phyloP scores from a whole-genome alignment of 2,113 vertebrate genomes.

The Entelurus aequoreus region DNA sequence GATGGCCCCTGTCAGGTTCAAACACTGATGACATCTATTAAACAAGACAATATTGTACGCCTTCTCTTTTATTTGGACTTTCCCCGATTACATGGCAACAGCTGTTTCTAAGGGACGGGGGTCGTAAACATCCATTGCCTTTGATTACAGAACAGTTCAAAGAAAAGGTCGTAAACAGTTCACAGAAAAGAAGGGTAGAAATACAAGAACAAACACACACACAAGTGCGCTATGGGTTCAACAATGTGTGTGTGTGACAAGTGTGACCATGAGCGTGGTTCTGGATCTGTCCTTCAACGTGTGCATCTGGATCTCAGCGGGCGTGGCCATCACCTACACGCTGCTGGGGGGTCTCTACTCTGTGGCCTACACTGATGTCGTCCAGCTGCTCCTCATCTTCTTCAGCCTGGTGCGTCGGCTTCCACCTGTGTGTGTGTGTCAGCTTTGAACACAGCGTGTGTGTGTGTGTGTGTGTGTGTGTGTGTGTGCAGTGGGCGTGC shows the following conservation, averaged over 20 bases:
- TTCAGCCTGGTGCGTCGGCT: constrained; percentile 61
- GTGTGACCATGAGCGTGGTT: constrained; percentile 47
- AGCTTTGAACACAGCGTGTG: not conserved
- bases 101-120: no score
- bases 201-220: no score
- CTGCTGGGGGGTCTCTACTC: constrained; percentile 68
- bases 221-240: not conserved
- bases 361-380: constrained; percentile 65
- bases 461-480: not conserved
- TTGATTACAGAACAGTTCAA: no score
- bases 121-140: no score
- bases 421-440: not conserved
- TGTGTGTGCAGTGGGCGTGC: constrained; percentile 24
- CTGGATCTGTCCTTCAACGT: constrained; percentile 29
- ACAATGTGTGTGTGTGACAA: constrained; percentile 19
- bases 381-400: constrained; percentile 63
- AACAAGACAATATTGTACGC: no score
- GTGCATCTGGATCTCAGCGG: constrained; percentile 39
- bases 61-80: no score
- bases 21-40: no score
- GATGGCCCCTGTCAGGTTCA: no score
- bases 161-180: no score
- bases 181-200: no score
- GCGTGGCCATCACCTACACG: constrained; percentile 48
- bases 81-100: no score